These are phyloP conservation scores for Nesometra sesokonis DNA, from an alignment of 35 echinoderm and acorn worm species.

Conservation along the genomic window DNA sequence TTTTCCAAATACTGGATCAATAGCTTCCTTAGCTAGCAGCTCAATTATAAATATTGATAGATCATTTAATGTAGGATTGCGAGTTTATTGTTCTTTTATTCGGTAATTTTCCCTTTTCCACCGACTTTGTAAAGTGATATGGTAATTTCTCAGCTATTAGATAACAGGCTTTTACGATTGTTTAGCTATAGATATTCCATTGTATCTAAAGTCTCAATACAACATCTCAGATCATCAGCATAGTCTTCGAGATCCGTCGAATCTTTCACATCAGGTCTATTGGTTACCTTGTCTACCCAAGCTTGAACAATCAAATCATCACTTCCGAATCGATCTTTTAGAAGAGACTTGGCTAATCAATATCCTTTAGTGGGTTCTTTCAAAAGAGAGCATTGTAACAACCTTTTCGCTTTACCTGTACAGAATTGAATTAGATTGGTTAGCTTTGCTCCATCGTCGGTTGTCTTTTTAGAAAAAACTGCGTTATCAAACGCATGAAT, in stretches of 20 bases:
- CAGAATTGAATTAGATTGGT: slow-evolving; percentile 35
- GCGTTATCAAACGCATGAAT: slow-evolving; percentile 35
- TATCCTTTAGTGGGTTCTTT: slow-evolving; percentile 30
- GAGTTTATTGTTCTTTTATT: not conserved
- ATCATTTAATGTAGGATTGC: slow-evolving; percentile 6
- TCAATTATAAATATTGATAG: slow-evolving; percentile 2
- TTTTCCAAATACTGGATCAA: slow-evolving; percentile 17
- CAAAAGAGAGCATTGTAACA: slow-evolving; percentile 24
- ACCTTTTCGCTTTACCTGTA: slow-evolving; percentile 2
- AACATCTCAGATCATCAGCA: slow-evolving; percentile 17
- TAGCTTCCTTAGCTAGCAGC: slow-evolving; percentile 5
- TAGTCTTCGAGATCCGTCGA: not conserved
- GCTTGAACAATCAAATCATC: slow-evolving; percentile 27
- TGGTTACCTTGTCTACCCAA: slow-evolving; percentile 36
- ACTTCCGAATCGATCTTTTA: slow-evolving; percentile 28
- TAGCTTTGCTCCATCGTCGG: slow-evolving; percentile 28
- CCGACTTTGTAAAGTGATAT: not conserved
- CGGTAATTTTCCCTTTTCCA: not conserved
- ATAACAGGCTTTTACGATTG: not conserved
- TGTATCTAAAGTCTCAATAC: slow-evolving; percentile 10
- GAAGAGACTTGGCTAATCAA: slow-evolving; percentile 3
- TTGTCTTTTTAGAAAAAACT: slow-evolving; percentile 10
- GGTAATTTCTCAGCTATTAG: slow-evolving; percentile 2
- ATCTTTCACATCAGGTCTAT: not conserved
- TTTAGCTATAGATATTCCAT: slow-evolving; percentile 4